These are phyloP conservation scores for Thyatira batis DNA, from an alignment of 2,888 invertebrate genomes.

Conservation along the genomic window DNA sequence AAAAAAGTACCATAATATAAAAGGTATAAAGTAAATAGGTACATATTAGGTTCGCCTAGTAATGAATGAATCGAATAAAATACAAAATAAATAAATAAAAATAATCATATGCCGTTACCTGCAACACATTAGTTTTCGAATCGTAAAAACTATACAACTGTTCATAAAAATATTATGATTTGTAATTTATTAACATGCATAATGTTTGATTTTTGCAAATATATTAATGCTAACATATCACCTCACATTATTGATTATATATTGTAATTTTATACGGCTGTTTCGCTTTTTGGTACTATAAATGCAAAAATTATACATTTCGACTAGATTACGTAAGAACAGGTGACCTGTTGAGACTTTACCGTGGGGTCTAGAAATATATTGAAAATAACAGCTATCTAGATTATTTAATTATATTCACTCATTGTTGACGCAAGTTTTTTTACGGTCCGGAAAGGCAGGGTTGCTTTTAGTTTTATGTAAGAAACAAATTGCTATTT, in stretches of 20 bases:
- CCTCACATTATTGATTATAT: constrained; percentile 44
- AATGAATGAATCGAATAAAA: neutral
- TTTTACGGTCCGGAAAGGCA: neutral
- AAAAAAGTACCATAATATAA: too few relatives aligned
- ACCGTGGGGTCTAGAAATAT: too few relatives aligned
- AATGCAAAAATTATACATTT: neutral
- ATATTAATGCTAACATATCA: constrained; percentile 31
- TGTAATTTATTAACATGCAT: constrained; percentile 33
- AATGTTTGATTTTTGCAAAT: constrained; percentile 38
- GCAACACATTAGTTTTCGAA: neutral
- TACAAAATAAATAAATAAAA: neutral
- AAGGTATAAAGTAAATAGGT: too few relatives aligned
- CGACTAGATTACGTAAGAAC: neutral
- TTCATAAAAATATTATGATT: constrained; percentile 9
- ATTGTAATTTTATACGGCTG: constrained; percentile 23
- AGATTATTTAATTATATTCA: neutral
- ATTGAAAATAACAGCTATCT: too few relatives aligned
- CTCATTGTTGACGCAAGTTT: neutral
- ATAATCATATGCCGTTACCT: neutral
- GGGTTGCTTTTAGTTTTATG: neutral
- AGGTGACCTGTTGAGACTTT: neutral
- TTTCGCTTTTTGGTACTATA: neutral
- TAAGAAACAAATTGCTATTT: neutral
- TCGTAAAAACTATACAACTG: neutral
- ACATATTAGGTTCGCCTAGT: too few relatives aligned